These are phyloP conservation scores for Neuroscelio doddi DNA, from an alignment of 2,888 invertebrate genomes.

Conservation along the genomic window DNA sequence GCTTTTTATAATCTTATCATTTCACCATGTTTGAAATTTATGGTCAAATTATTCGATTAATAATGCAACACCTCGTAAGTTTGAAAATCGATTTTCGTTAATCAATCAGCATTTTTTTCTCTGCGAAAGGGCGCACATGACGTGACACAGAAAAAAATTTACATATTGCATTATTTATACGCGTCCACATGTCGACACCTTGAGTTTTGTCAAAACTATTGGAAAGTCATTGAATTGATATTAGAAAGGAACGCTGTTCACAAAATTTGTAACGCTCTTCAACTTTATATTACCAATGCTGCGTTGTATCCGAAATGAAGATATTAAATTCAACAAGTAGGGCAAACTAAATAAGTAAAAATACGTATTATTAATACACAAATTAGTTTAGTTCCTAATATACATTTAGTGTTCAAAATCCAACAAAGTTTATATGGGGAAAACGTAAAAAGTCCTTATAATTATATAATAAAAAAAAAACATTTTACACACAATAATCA, in stretches of 20 bases:
- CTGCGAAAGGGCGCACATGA: conserved; percentile 59
- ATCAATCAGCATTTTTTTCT: conserved; percentile 45
- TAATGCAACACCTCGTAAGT: background rate
- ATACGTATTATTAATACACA: too few relatives aligned
- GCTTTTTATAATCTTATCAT: too few relatives aligned
- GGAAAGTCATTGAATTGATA: conserved; percentile 70
- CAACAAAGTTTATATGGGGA: too few relatives aligned
- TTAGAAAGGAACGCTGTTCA: conserved; percentile 51
- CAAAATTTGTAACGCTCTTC: conserved; percentile 35
- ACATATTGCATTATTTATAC: conserved; percentile 61
- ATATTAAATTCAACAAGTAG: too few relatives aligned
- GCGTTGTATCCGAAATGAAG: too few relatives aligned
- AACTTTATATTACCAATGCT: conserved; percentile 5
- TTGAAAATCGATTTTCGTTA: conserved; percentile 27
- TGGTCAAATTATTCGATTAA: background rate
- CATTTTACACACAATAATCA: too few relatives aligned
- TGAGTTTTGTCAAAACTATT: conserved; percentile 60
- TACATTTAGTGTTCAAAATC: too few relatives aligned
- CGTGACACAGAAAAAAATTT: conserved; percentile 70
- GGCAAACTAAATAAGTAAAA: too few relatives aligned
- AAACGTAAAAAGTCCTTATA: too few relatives aligned
- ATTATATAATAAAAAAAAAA: too few relatives aligned
- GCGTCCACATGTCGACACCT: conserved; percentile 48
- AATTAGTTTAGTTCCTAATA: too few relatives aligned
- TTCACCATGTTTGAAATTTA: too few relatives aligned